Percentiles rank a stretch among this genome's conserved stretches.
Evolutionary conservation across 2,888 invertebrate genomes (phyloP).

Genomic region (Sthenelais limicola): DNA sequence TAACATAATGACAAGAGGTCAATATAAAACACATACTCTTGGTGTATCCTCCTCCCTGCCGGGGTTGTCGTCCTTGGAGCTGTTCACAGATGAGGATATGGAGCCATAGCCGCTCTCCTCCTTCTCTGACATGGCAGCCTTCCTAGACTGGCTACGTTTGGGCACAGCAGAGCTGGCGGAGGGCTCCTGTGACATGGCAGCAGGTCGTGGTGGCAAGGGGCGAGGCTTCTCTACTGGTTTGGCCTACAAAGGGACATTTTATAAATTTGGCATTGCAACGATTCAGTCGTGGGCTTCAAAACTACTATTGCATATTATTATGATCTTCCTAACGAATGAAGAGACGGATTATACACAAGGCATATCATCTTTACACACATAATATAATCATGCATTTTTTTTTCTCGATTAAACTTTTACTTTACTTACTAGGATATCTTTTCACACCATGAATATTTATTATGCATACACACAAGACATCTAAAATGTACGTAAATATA

Average conservation of each 20-base stretch:
- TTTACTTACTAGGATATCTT: too few species aligned
- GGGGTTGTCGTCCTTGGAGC: conserved; percentile 33
- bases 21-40: background rate
- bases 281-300: too few species aligned
- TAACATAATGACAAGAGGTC: conserved; percentile 41
- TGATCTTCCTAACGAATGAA: too few species aligned
- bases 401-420: too few species aligned
- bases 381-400: too few species aligned
- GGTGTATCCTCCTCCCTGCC: conserved; percentile 27
- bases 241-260: conserved; percentile 53
- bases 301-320: too few species aligned
- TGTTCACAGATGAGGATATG: conserved; percentile 13
- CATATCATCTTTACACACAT: too few species aligned
- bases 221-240: conserved; percentile 61
- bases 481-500: too few species aligned
- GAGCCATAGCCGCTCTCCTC: conserved; percentile 38
- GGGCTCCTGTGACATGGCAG: conserved; percentile 48
- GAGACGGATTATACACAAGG: too few species aligned
- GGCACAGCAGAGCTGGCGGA: conserved; percentile 35
- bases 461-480: too few species aligned
- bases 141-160: conserved; percentile 27
- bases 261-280: too few species aligned
- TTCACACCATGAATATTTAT: too few species aligned
- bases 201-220: conserved; percentile 63
- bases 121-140: conserved; percentile 18